Evolutionary conservation across 2,797 vertebrate genomes (phyloP), one percentile per base, ranked within the genome.

Genomic region (Danio tinwini): DNA sequence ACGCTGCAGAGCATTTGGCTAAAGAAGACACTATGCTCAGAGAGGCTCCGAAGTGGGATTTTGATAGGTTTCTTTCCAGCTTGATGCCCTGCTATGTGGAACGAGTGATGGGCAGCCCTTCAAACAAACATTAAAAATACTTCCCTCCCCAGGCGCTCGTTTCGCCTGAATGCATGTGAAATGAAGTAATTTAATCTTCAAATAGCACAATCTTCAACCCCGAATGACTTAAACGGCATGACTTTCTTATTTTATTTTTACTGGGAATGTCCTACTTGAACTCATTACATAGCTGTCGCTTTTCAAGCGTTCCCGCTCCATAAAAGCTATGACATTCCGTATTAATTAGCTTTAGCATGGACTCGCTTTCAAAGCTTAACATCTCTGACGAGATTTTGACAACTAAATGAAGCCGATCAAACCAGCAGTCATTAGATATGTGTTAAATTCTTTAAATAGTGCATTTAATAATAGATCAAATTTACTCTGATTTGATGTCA

Each of bases 121-220:
- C 84, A 82, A 78, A 75, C 39, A 50, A 69, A 78, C 68, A 74
- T 86, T 70, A 67, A 50, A 76, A 82, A 64, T 55, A 77, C 19
- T 68, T 16, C 45, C 13, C 68, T 80, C 70, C 70, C 70, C 64
- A 71, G 74, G 81, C 74, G 9, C 16, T 9, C 7, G 52, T 64
- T 40, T 63, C 17, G 49, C 74, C 44, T 19, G 72, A 61, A 44
- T 65, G 53, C 45, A 75, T 72, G 56, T 52, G n/a, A 74, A 79
- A 78, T 77, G 40, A 61, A 75, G 45, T 76, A 47, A 81, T 64
- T 88, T 80, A 87, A 74, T 77, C 64, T 87, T 81, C 77, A 85
- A 86, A 83, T 55, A 47, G 55, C 42, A 50, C 62, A 55, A 73
- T 82, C 69, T 74, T 47, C 69, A 81, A 83, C 62, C 81, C 82